phyloP scores from a whole-genome alignment of 2,113 vertebrate genomes.

The Genyomyrus donnyi region DNA sequence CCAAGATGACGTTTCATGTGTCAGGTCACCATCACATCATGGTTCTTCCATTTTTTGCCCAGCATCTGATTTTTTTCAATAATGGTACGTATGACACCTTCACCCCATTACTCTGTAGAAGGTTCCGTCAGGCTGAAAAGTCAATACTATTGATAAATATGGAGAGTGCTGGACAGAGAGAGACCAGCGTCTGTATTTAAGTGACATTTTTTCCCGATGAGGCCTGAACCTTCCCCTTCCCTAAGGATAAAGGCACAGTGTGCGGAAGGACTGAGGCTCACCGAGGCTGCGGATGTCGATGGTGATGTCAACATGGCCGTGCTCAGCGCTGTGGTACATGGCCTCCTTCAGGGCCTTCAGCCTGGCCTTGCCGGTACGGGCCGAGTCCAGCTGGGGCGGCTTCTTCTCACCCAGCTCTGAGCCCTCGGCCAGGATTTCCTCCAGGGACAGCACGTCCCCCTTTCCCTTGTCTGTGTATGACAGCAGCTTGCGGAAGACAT shows the following conservation, averaged over 20 bases:
- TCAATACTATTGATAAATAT: neutral
- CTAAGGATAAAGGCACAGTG: neutral
- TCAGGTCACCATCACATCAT: neutral
- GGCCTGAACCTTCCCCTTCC: no score
- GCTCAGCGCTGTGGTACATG: slow-evolving; percentile 95
- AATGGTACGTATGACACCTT: neutral
- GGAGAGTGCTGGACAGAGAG: neutral
- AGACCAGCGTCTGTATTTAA: neutral
- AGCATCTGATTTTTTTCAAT: neutral
- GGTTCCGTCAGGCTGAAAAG: neutral
- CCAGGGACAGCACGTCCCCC: slow-evolving; percentile 86
- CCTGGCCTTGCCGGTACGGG: slow-evolving; percentile 84
- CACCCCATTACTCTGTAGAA: neutral
- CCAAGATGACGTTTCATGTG: neutral
- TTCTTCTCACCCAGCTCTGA: slow-evolving; percentile 65
- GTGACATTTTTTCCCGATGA: neutral
- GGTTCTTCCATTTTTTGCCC: neutral
- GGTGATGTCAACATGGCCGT: slow-evolving; percentile 90
- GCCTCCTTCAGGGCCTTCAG: slow-evolving; percentile 91
- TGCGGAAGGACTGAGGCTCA: slow-evolving; percentile 46
- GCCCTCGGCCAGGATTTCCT: slow-evolving; percentile 94
- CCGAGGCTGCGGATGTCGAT: slow-evolving; percentile 91
- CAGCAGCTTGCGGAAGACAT: slow-evolving; percentile 90
- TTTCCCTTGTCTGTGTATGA: slow-evolving; percentile 89
- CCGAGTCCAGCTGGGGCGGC: slow-evolving; percentile 71